A percentile compares a stretch with the other conserved stretches of the same genome.
phyloP scores from a whole-genome alignment of 2,113 vertebrate genomes.

The Mola mola region DNA sequence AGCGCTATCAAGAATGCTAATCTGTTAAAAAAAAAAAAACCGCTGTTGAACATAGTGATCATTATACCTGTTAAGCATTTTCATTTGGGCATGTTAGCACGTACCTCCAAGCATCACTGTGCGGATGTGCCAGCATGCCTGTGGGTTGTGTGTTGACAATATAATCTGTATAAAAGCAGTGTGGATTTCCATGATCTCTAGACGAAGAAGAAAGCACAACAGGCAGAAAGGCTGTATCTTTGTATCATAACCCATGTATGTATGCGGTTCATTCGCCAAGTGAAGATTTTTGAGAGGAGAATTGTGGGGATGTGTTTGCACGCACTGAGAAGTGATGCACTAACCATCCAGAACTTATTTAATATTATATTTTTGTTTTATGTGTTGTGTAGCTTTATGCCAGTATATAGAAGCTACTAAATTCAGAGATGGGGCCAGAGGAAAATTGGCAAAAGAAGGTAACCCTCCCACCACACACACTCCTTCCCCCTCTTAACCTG shows the following conservation, averaged over 20 bases:
- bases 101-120: background rate
- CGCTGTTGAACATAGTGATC: too few species aligned
- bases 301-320: conserved; percentile 31
- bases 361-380: conserved; percentile 89
- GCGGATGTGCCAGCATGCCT: too few species aligned
- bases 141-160: conserved; percentile 7
- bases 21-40: background rate
- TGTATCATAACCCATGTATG: conserved; percentile 5
- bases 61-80: too few species aligned
- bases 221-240: conserved; percentile 6
- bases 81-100: conserved; percentile 8
- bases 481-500: conserved; percentile 71
- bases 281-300: conserved; percentile 18
- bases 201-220: conserved; percentile 20
- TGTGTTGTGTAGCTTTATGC: conserved; percentile 98
- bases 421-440: conserved; percentile 93
- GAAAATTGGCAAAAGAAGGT: conserved; percentile 96
- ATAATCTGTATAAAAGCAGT: conserved; percentile 12
- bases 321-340: conserved; percentile 69
- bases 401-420: conserved; percentile 99
- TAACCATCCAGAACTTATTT: conserved; percentile 75
- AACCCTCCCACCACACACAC: conserved; percentile 83
- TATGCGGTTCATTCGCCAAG: background rate
- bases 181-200: conserved; percentile 30
- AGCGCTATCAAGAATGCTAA: background rate